These are phyloP conservation scores for Cisticola juncidis DNA, from an alignment of 2,113 vertebrate species.

Conservation along the genomic window DNA sequence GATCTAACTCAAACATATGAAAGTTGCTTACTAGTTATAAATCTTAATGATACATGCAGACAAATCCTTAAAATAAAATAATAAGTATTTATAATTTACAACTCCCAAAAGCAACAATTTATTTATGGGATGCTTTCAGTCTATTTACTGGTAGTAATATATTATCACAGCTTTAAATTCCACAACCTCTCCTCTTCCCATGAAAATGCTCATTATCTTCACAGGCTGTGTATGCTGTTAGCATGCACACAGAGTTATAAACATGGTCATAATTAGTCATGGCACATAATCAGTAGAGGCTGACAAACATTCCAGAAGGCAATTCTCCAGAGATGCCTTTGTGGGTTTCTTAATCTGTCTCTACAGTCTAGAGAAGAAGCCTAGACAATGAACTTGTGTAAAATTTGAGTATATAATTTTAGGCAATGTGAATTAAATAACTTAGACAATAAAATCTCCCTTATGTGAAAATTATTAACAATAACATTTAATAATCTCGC, in stretches of 20 bases:
- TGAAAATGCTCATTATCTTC: neutral
- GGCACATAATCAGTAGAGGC: neutral
- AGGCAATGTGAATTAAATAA: neutral
- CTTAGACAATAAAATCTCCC: neutral
- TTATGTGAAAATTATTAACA: neutral
- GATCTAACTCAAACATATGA: neutral
- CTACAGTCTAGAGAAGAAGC: neutral
- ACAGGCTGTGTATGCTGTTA: neutral
- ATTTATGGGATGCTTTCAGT: neutral
- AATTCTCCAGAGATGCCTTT: neutral
- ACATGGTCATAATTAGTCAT: neutral
- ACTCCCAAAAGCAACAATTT: neutral
- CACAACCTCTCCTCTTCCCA: neutral
- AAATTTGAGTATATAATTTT: neutral
- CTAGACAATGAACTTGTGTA: neutral
- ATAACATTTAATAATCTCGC: neutral
- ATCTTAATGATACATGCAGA: neutral
- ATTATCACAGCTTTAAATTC: neutral
- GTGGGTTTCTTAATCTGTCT: neutral
- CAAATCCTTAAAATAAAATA: neutral
- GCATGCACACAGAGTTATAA: neutral
- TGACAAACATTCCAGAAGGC: neutral
- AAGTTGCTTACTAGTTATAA: neutral
- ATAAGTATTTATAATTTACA: neutral
- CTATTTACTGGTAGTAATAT: neutral